Percentiles rank a stretch among this genome's conserved stretches.
phyloP scores from a whole-genome alignment of 2,888 invertebrate genomes.

The Archaeoteleia sp. region DNA sequence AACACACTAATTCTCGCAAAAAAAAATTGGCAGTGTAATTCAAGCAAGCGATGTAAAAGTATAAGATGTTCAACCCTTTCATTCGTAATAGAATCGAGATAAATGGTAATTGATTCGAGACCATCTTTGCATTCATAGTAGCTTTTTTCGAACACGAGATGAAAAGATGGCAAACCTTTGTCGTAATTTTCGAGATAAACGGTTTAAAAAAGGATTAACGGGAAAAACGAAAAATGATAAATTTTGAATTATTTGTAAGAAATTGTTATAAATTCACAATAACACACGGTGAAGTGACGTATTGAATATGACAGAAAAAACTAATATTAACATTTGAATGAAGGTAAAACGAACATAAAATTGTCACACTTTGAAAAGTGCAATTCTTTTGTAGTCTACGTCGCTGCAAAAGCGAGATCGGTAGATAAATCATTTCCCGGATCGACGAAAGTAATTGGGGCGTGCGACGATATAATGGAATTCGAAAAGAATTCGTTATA shows the following conservation, averaged over 20 bases:
- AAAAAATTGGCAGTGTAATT: slow-evolving; percentile 18
- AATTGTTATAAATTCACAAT: too few relatives aligned
- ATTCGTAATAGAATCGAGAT: slow-evolving; percentile 57
- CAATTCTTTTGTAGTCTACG: slow-evolving; percentile 14
- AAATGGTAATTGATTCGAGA: slow-evolving; percentile 60
- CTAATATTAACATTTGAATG: slow-evolving; percentile 20
- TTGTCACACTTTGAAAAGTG: slow-evolving; percentile 23
- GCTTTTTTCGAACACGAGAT: slow-evolving; percentile 49
- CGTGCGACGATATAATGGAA: slow-evolving; percentile 62
- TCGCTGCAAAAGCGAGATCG: slow-evolving; percentile 33
- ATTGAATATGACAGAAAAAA: too few relatives aligned
- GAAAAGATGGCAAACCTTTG: slow-evolving; percentile 38
- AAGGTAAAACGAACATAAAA: slow-evolving; percentile 27
- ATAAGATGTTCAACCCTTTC: slow-evolving; percentile 46
- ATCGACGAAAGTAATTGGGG: slow-evolving; percentile 64
- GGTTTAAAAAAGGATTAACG: slow-evolving; percentile 17
- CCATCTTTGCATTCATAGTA: slow-evolving; percentile 50
- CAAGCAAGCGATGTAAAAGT: slow-evolving; percentile 33
- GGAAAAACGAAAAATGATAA: slow-evolving; percentile 11
- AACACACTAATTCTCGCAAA: slow-evolving; percentile 12
- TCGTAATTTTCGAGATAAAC: slow-evolving; percentile 42
- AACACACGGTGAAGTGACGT: neutral
- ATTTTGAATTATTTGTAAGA: too few relatives aligned
- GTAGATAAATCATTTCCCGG: slow-evolving; percentile 64
- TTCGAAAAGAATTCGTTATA: slow-evolving; percentile 64